Base-by-base conservation (phyloP, 2,797 vertebrate genomes). In the Sebastes goodei region DNA sequence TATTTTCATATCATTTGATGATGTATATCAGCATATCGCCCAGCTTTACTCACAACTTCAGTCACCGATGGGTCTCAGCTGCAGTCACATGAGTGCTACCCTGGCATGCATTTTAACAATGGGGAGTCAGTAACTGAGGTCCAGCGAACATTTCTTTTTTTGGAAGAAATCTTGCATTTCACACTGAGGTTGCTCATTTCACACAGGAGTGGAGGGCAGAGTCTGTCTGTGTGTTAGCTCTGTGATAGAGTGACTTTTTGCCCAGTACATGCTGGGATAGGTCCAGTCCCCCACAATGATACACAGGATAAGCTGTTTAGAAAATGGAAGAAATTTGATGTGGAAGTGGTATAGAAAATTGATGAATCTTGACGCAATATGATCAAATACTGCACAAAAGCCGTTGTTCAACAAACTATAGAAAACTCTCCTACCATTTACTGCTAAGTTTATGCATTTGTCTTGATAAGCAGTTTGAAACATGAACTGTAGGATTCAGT, bases 41-140 rank as follows among this genome's bases (percentile, higher is more conserved):
- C 38, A 42, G 14, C 38, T 0, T 0, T 15, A 42, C 38, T 42
- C 14, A 42, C 38, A 42, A 15, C 38, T 42, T 42, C 0, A 42
- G 38, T 42, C 38, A 15, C 6, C 38, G 0, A 42, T 42, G 38
- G 14, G 38, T 42, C 38, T 52, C 67, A 67, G 75, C 65, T 72
- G 32, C 55, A 76, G 59, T 62, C 75, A 69, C 81, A 70, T 49
- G 15, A 57, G 20, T 33, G 38, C 32, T 73, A 60, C 32, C 32
- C 72, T 60, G 75, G 33, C 74, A 55, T 52, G 74, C 52, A 67
- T 68, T 78, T 76, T 74, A 82, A 81, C 70, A 80, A 75, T 49
- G 5, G 63, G 10, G 23, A 76, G 35, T 71, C 69, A 46, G 73
- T 33, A 32, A 56, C 52, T 72, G 17, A 61, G 27, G 71, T 73